Base-by-base conservation (phyloP, 2,888 invertebrate genomes). In the Neria commutata region DNA sequence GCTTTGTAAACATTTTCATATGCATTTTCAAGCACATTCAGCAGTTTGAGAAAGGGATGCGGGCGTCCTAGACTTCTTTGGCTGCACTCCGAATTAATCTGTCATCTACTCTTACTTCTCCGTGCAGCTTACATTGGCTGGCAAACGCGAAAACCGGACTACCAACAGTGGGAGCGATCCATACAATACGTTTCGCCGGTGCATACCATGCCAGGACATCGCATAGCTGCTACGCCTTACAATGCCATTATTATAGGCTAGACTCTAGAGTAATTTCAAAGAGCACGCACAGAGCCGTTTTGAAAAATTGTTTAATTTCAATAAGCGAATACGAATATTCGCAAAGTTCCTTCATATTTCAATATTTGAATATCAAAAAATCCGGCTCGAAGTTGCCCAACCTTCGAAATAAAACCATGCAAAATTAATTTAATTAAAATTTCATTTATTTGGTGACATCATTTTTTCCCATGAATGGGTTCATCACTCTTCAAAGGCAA, bases 111-210 rank as follows among this genome's bases (percentile, higher is more conserved):
- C n/a, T n/a, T n/a, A n/a, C n/a, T n/a, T n/a, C n/a, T n/a, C n/a
- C n/a, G n/a, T 54, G 1, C 29, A 81, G 81, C 74, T 42, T 69
- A 64, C 53, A 71, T 81, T 40, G 81, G 81, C 8, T 77, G 75
- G 66, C 46, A 56, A 33, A 67, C 58, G 21, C 56, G 46, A 19
- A 53, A 57, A 8, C 50, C 69, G 3, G 64, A 61, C 37, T 81
- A 77, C 29, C 62, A 58, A 3, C 65, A 73, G 54, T 72, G 78
- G 68, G 81, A 81, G 25, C 67, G 73, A 10, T 78, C 79, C 2
- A 79, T 80, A 71, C 73, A 73, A 40, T 80, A 81, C 60, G 58
- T 74, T 19, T 81, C 81, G 6, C 80, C 81, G 0, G 63, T 76
- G 1, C 62, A 63, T 46, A 75, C 76, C 2, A 80, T 81, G 81